Evolutionary conservation across 2,113 vertebrate genomes (phyloP).

Genomic region (Catagonus wagneri): DNA sequence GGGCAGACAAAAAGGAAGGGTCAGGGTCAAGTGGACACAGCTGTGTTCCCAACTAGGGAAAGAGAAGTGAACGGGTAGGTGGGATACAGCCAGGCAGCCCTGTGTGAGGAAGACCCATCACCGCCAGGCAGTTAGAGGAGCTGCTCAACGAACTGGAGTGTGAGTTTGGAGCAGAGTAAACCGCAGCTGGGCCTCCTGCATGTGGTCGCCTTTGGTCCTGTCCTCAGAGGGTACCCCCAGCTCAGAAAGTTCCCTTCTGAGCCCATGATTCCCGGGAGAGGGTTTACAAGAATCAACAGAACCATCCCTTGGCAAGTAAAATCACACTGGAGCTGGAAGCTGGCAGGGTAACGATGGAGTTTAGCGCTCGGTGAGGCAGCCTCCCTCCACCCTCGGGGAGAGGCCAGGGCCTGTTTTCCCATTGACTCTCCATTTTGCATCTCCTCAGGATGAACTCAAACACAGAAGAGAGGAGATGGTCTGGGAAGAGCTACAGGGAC

Average conservation of each 20-base stretch:
- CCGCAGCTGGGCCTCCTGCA: neutral
- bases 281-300: neutral
- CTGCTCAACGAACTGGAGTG: neutral
- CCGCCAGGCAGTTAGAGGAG: neutral
- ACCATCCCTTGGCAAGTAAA: neutral
- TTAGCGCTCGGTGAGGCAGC: neutral
- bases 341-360: neutral
- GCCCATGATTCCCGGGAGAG: neutral
- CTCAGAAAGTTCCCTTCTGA: neutral
- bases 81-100: neutral
- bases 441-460: neutral
- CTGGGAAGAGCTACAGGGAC: neutral
- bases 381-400: neutral
- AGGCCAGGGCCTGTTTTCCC: neutral
- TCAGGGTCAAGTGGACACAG: neutral
- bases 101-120: neutral
- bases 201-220: neutral
- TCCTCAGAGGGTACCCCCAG: neutral
- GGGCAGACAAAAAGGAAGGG: neutral
- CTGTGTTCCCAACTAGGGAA: neutral
- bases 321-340: neutral
- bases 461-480: neutral
- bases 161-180: constrained; percentile 2
- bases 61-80: neutral
- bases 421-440: neutral